Percentiles rank a stretch among this genome's conserved stretches.
phyloP scores from a whole-genome alignment of 1,140 invertebrate species.

The Dreissena polymorpha region DNA sequence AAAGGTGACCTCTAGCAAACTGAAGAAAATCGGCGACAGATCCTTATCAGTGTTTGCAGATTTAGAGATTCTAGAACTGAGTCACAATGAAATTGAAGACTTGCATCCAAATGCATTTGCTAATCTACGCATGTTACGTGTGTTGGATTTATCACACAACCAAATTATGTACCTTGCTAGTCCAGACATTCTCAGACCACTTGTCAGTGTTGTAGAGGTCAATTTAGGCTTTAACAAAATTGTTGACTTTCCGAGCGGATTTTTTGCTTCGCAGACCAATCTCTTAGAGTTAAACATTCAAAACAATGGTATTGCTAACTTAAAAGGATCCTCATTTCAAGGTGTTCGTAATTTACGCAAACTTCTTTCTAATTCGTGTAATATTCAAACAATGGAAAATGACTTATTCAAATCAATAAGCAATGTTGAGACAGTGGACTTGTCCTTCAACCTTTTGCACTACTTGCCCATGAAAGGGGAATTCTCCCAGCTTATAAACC shows the following conservation, averaged over 20 bases:
- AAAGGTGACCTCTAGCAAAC: not conserved
- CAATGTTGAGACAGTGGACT: slow-evolving; percentile 28
- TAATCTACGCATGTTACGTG: slow-evolving; percentile 1
- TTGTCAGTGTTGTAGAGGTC: not conserved
- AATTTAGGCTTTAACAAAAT: slow-evolving; percentile 39
- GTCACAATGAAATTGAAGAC: slow-evolving; percentile 16
- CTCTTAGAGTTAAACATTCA: slow-evolving; percentile 15
- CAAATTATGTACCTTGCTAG: slow-evolving; percentile 24
- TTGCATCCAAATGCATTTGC: slow-evolving; percentile 5
- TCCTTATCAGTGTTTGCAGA: not conserved
- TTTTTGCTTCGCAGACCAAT: slow-evolving; percentile 37
- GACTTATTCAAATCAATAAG: slow-evolving; percentile 34
- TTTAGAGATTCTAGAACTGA: slow-evolving; percentile 10
- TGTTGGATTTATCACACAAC: slow-evolving; percentile 30
- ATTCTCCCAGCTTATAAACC: slow-evolving; percentile 19
- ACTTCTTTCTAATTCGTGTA: slow-evolving; percentile 26
- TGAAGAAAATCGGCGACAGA: not conserved
- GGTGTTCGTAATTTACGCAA: slow-evolving; percentile 18
- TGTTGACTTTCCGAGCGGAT: slow-evolving; percentile 23
- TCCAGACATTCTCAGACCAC: slow-evolving; percentile 5
- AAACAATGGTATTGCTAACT: slow-evolving; percentile 38
- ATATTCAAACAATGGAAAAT: slow-evolving; percentile 33
- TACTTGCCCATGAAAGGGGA: slow-evolving; percentile 14
- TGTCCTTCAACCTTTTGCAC: slow-evolving; percentile 34
- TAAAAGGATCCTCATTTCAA: slow-evolving; percentile 20